Percentiles rank a stretch among this genome's conserved stretches.
Evolutionary conservation across 2,888 invertebrate species (phyloP).

Genomic region (Blomia tropicalis): DNA sequence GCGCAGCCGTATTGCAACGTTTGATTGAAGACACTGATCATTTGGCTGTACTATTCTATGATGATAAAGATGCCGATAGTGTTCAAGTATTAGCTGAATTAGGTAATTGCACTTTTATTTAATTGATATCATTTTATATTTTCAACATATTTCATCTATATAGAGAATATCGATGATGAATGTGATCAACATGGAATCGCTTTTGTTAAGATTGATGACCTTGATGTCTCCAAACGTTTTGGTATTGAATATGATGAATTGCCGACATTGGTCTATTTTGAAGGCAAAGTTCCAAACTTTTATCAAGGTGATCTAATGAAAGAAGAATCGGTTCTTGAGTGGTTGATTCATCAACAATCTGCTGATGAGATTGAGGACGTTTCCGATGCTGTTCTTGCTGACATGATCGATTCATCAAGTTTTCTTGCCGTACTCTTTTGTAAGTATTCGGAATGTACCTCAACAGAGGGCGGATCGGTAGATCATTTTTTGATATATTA

Average conservation of each 20-base stretch:
- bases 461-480: background rate
- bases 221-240: constrained; percentile 62
- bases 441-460: constrained; percentile 48
- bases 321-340: constrained; percentile 75
- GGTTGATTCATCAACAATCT: constrained; percentile 70
- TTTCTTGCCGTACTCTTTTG: constrained; percentile 81
- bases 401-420: constrained; percentile 72
- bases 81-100: constrained; percentile 20
- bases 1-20: constrained; percentile 69
- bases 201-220: constrained; percentile 65
- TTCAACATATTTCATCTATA: too few relatives aligned
- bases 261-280: constrained; percentile 32
- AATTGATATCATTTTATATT: background rate
- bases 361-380: constrained; percentile 85
- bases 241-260: constrained; percentile 54
- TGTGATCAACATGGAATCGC: constrained; percentile 71
- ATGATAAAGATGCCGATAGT: constrained; percentile 21
- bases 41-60: constrained; percentile 67
- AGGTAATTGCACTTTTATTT: background rate
- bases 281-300: constrained; percentile 31
- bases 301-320: constrained; percentile 57
- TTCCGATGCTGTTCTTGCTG: constrained; percentile 48
- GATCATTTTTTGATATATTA: constrained; percentile 33
- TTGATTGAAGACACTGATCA: constrained; percentile 76
- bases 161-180: constrained; percentile 85